Conservation (phyloP, 2,888 invertebrate species). For the Eretmocerus hayati region DNA sequence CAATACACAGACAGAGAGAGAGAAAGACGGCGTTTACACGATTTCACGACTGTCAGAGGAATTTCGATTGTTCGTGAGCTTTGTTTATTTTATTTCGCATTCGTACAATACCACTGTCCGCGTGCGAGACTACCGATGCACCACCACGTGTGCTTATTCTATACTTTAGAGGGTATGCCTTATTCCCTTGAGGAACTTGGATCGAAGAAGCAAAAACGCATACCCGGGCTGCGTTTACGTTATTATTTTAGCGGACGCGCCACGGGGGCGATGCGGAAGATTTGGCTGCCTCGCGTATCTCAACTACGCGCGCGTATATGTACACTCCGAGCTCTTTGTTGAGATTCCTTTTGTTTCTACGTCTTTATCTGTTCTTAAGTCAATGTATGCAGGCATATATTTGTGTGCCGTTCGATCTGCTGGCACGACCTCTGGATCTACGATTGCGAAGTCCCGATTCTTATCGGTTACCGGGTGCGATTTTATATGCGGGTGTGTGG, state of each 20-base stretch:
- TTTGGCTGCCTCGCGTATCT: not conserved
- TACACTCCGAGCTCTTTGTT: not conserved
- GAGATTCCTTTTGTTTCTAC: too few species aligned
- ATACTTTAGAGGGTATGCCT: constrained; percentile 11
- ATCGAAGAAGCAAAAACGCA: too few species aligned
- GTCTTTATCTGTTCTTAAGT: too few species aligned
- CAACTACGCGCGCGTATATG: not conserved
- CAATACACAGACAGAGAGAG: constrained; percentile 12
- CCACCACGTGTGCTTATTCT: constrained; percentile 1
- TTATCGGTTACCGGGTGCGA: too few species aligned
- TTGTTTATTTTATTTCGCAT: not conserved
- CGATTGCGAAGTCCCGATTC: too few species aligned
- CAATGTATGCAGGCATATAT: too few species aligned
- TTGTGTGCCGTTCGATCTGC: too few species aligned
- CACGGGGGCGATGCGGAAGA: constrained; percentile 15
- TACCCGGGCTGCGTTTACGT: constrained; percentile 10
- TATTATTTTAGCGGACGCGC: constrained; percentile 20
- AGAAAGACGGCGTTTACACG: constrained; percentile 22
- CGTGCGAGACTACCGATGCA: not conserved
- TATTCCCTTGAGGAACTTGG: not conserved
- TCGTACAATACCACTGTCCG: constrained; percentile 11
- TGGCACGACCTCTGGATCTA: too few species aligned
- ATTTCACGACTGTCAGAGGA: constrained; percentile 25
- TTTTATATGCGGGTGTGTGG: too few species aligned
- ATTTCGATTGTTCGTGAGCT: constrained; percentile 22